Percentiles rank a stretch among this genome's conserved stretches.
These are phyloP conservation scores for Augochlora pura DNA, from an alignment of 1,140 invertebrate species.

Conservation along the genomic window DNA sequence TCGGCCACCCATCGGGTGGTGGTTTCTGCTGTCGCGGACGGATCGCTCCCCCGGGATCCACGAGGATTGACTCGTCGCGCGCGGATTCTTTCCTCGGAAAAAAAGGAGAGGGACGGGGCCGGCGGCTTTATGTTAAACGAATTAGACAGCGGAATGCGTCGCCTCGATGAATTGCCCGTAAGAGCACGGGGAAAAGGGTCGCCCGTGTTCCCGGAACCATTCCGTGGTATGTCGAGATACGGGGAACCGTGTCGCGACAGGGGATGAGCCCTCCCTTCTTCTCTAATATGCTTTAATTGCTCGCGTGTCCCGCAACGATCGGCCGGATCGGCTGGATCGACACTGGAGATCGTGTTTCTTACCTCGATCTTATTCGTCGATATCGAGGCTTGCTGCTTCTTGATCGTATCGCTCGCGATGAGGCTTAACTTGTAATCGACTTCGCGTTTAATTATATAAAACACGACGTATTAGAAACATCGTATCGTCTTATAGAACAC, in stretches of 20 bases:
- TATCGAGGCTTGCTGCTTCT: no score
- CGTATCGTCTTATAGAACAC: no score
- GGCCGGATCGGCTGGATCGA: no score
- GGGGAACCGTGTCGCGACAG: conserved; percentile 22
- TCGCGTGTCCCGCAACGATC: conserved; percentile 5
- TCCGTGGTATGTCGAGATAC: conserved; percentile 38
- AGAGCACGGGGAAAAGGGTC: conserved; percentile 31
- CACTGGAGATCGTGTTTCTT: no score
- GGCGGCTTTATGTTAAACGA: conserved; percentile 75
- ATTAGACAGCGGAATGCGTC: conserved; percentile 79
- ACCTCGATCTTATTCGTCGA: no score
- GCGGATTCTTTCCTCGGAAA: conserved; percentile 44
- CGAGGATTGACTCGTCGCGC: conserved; percentile 64
- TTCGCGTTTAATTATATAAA: no score
- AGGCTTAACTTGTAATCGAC: no score
- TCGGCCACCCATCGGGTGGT: conserved; percentile 58
- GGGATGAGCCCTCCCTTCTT: conserved; percentile 1
- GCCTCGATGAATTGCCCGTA: conserved; percentile 70
- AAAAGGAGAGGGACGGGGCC: conserved; percentile 9
- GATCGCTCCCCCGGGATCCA: conserved; percentile 51
- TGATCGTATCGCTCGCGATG: no score
- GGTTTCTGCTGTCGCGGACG: conserved; percentile 38
- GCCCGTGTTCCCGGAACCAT: conserved; percentile 17
- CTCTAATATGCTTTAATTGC: conserved; percentile 26
- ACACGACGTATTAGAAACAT: no score